A percentile compares a stretch with the other conserved stretches of the same genome.
Conservation (phyloP, 2,888 invertebrate species). For the Drosophila anceps region DNA sequence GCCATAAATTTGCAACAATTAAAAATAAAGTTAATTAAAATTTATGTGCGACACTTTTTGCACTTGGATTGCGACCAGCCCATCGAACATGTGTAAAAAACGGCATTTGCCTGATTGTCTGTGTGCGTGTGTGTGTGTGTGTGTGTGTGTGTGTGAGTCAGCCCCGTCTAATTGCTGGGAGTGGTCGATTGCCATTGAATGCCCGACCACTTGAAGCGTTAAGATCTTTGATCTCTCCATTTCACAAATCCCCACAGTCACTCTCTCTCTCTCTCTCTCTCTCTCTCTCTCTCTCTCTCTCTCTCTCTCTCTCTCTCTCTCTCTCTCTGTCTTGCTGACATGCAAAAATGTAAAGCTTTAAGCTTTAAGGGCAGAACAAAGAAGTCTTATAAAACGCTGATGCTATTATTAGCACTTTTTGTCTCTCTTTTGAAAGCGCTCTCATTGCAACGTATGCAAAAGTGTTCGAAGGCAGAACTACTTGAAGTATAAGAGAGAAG, state of each 20-base stretch:
- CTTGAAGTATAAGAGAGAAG: not conserved
- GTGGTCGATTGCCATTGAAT: conserved; percentile 57
- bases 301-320: not conserved
- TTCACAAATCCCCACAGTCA: conserved; percentile 14
- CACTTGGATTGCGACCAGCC: conserved; percentile 62
- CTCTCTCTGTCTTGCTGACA: not conserved
- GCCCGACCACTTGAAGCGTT: conserved; percentile 53
- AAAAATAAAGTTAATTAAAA: conserved; percentile 82
- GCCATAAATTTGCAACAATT: conserved; percentile 82
- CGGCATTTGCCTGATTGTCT: not conserved
- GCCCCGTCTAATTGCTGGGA: conserved; percentile 76
- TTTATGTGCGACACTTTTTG: conserved; percentile 82
- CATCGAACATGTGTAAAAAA: conserved; percentile 54
- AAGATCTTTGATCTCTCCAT: conserved; percentile 61
- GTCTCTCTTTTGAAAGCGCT: not conserved
- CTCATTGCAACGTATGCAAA: not conserved
- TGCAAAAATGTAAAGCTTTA: no score
- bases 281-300: not conserved
- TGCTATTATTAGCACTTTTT: not conserved
- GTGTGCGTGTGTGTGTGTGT: not conserved
- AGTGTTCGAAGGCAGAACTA: no score
- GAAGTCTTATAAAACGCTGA: not conserved
- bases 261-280: not conserved
- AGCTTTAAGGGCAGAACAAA: not conserved
- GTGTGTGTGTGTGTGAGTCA: not conserved